These are phyloP conservation scores for Ispidina picta DNA, from an alignment of 2,797 vertebrate species.

Conservation along the genomic window DNA sequence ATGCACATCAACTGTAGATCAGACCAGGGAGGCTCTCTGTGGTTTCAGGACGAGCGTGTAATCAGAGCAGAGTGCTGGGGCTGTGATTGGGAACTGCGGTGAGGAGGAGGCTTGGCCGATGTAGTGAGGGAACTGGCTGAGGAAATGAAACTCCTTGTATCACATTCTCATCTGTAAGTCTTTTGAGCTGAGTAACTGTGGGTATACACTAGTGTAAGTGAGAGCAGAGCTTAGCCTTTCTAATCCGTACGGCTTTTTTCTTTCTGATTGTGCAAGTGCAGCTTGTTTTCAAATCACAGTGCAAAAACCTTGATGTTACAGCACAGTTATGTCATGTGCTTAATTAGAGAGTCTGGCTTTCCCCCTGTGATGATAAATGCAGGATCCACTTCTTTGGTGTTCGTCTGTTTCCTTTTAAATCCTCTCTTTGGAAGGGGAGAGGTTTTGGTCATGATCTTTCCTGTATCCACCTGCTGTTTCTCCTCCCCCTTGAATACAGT, in stretches of 20 bases:
- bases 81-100: conserved; percentile 49
- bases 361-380: neutral
- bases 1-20: conserved; percentile 1
- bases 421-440: neutral
- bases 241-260: neutral
- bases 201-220: conserved; percentile 4
- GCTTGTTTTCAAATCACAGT: conserved; percentile 18
- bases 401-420: neutral
- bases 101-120: conserved; percentile 12
- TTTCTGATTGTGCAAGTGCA: conserved; percentile 27
- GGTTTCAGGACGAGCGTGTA: conserved; percentile 17
- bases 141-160: conserved; percentile 55
- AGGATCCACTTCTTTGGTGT: neutral
- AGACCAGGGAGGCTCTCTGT: conserved; percentile 1
- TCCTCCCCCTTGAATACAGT: neutral
- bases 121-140: conserved; percentile 22
- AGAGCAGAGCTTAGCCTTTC: conserved; percentile 26
- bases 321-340: conserved; percentile 39
- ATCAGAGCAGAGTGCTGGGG: conserved; percentile 18
- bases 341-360: conserved; percentile 46
- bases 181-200: conserved; percentile 23
- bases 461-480: neutral
- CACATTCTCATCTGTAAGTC: conserved; percentile 44
- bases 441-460: neutral
- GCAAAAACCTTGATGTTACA: conserved; percentile 25